Base-by-base conservation (phyloP, 2,113 vertebrate genomes). In the Peromyscus maniculatus region DNA sequence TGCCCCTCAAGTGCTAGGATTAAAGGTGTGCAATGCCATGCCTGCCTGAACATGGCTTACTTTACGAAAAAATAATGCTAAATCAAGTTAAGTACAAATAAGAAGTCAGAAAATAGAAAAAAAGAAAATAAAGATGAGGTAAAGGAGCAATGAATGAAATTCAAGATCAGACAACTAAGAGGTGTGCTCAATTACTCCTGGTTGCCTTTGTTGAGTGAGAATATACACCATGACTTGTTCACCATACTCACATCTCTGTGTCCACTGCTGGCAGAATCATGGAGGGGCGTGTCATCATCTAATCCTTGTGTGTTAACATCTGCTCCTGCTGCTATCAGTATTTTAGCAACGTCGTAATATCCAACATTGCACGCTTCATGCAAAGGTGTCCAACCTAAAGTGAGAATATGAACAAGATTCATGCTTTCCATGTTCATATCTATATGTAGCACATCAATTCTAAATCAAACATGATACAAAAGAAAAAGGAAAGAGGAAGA, bases 321-420 rank as follows among this genome's bases (percentile, higher is more conserved):
- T 0, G 99, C 99, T 90, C 99, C 99, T 0, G 99, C 99, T 94
- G 99, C 99, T 98, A 99, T 99, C 90, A 99, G 98, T 94, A 99
- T 99, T 97, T 99, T 99, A 92, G 99, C 99, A 97, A 99, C 99
- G 72, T 99, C 99, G 0, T 99, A 99, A 98, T 99, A 99, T 92
- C 99, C 99, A 77, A 99, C 99, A 94, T 99, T 99, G 98, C 99
- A 99, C 86, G 99, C 99, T 99, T 99, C 99, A 79, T 99, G 99
- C 43, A 99, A 98, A 12, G 99, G 99, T 57, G 99, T 99, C 99
- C 99, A 99, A 88, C 99, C 99, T 99, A 91, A 91, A 87, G 93
- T 91, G 5, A 91, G 17, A 95, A 96, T 93, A 92, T 88, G 75
- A 96, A 91, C 21, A 96, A 78, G 49, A 92, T 46, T 95, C 9